Percentiles rank a stretch among this genome's conserved stretches.
Evolutionary conservation across 2,797 vertebrate genomes (phyloP).

Genomic region (Triplophysa bombifrons): DNA sequence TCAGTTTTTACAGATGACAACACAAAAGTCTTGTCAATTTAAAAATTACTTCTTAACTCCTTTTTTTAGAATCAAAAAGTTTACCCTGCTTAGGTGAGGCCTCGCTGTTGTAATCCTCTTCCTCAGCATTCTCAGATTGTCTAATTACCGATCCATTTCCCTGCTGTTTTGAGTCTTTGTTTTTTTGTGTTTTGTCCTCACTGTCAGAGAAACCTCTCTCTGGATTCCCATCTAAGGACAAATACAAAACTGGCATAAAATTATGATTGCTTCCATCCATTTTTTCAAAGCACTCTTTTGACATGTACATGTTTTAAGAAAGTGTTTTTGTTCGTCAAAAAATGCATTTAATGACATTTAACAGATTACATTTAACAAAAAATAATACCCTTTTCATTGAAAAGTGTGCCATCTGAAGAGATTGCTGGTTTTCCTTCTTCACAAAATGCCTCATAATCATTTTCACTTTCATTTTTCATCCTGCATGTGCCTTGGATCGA

Average conservation of each 20-base stretch:
- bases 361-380: too few relatives aligned
- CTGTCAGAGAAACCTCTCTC: constrained; percentile 86
- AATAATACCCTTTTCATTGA: too few relatives aligned
- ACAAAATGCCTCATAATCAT: constrained; percentile 4
- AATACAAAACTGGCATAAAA: background rate
- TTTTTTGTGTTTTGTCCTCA: constrained; percentile 85
- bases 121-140: constrained; percentile 82
- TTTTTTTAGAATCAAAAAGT: background rate
- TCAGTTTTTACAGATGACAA: too few relatives aligned
- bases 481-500: constrained; percentile 62
- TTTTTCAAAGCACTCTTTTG: background rate
- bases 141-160: constrained; percentile 83
- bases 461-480: constrained; percentile 2
- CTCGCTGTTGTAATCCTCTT: constrained; percentile 90
- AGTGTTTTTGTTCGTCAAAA: too few relatives aligned
- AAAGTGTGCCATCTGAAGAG: too few relatives aligned
- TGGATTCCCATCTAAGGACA: constrained; percentile 78
- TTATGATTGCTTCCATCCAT: background rate
- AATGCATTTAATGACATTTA: too few relatives aligned
- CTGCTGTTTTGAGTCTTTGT: constrained; percentile 79
- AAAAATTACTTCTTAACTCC: background rate
- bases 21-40: too few relatives aligned
- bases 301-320: too few relatives aligned
- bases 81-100: constrained; percentile 88
- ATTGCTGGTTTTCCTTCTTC: constrained; percentile 47